Conservation (phyloP, 2,113 vertebrate species). For the Sphaerodactylus townsendi region DNA sequence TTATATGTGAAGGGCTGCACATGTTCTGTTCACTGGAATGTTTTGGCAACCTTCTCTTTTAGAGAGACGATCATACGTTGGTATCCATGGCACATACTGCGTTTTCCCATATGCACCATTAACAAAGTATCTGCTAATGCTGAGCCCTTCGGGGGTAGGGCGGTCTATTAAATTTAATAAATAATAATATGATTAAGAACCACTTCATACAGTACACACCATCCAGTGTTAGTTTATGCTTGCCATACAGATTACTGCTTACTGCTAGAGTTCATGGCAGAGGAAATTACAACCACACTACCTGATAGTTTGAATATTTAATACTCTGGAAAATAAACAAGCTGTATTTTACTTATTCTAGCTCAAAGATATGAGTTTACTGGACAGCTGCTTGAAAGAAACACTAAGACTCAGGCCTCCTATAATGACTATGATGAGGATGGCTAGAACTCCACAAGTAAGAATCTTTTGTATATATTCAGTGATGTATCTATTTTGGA, state of each 20-base stretch:
- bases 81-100: neutral
- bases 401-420: slow-evolving; percentile 93
- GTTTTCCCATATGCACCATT: too few species aligned
- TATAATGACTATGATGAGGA: slow-evolving; percentile 99
- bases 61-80: neutral
- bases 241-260: neutral
- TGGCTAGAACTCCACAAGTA: slow-evolving; percentile 92
- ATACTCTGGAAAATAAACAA: neutral
- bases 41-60: neutral
- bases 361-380: slow-evolving; percentile 89
- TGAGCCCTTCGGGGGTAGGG: too few species aligned
- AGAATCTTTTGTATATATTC: neutral
- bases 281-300: neutral
- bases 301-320: neutral
- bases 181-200: neutral
- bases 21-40: neutral
- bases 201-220: neutral
- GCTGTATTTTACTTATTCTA: slow-evolving; percentile 38
- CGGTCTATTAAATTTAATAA: too few species aligned
- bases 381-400: slow-evolving; percentile 95
- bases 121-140: neutral
- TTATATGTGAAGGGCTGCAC: too few species aligned
- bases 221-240: neutral
- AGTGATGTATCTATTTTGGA: neutral
- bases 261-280: neutral